Percentiles rank a stretch among this genome's conserved stretches.
Conservation (phyloP, 2,113 vertebrate species). For the Leiothrix lutea region DNA sequence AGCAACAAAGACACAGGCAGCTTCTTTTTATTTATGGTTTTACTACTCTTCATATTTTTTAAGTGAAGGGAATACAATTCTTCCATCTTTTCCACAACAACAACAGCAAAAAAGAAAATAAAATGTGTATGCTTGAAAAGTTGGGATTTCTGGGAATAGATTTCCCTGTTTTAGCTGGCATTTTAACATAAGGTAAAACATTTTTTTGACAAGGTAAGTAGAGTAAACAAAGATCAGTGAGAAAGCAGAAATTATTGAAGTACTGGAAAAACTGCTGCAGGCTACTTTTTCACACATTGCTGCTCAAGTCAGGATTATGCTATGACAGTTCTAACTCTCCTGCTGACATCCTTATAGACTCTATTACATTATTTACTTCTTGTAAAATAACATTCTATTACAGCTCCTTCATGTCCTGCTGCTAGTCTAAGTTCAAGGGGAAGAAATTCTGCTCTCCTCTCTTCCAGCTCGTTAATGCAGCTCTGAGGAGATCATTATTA, state of each 20-base stretch:
- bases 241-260: slow-evolving; percentile 67
- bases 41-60: slow-evolving; percentile 27
- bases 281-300: slow-evolving; percentile 72
- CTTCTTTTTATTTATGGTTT: slow-evolving; percentile 34
- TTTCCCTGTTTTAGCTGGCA: slow-evolving; percentile 46
- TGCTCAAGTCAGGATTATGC: slow-evolving; percentile 69
- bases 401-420: slow-evolving; percentile 69
- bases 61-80: slow-evolving; percentile 7
- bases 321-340: slow-evolving; percentile 74
- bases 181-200: slow-evolving; percentile 56
- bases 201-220: slow-evolving; percentile 64
- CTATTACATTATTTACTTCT: slow-evolving; percentile 78
- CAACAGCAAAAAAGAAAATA: slow-evolving; percentile 7
- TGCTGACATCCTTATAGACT: slow-evolving; percentile 73
- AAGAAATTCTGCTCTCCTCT: slow-evolving; percentile 43
- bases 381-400: slow-evolving; percentile 77
- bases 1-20: not conserved
- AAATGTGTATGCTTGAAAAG: slow-evolving; percentile 5
- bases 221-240: slow-evolving; percentile 64
- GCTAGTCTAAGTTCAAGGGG: slow-evolving; percentile 68
- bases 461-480: slow-evolving; percentile 55
- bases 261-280: slow-evolving; percentile 68
- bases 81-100: not conserved
- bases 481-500: slow-evolving; percentile 61
- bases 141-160: slow-evolving; percentile 34